A percentile compares a stretch with the other conserved stretches of the same genome.
Evolutionary conservation across 2,113 vertebrate genomes (phyloP).

Genomic region (Cariama cristata): DNA sequence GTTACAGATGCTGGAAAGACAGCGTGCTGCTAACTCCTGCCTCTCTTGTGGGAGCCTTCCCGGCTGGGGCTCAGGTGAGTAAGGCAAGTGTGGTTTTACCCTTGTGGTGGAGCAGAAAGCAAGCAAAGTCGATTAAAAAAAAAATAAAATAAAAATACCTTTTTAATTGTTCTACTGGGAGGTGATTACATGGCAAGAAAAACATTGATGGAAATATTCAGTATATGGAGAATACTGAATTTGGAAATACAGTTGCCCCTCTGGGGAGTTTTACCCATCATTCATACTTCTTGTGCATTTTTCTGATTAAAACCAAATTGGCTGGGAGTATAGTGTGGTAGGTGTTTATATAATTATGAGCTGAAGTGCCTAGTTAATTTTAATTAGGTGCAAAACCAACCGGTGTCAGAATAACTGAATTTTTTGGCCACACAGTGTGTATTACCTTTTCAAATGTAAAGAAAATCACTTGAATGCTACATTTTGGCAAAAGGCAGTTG

Average conservation of each 20-base stretch:
- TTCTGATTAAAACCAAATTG: slow-evolving; percentile 69
- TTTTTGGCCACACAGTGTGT: slow-evolving; percentile 21
- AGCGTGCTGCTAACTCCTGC: not conserved
- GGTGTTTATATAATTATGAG: slow-evolving; percentile 66
- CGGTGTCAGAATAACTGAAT: slow-evolving; percentile 15
- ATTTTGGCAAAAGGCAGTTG: not conserved
- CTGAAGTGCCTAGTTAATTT: slow-evolving; percentile 71
- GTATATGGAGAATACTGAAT: slow-evolving; percentile 52
- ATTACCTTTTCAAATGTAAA: slow-evolving; percentile 37
- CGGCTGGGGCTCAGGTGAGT: not conserved
- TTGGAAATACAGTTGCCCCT: slow-evolving; percentile 46
- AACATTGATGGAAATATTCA: slow-evolving; percentile 59
- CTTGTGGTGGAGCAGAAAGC: slow-evolving; percentile 21
- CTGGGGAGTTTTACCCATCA: slow-evolving; percentile 51
- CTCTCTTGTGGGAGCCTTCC: not conserved
- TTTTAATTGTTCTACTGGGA: slow-evolving; percentile 79
- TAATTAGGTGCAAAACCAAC: slow-evolving; percentile 71
- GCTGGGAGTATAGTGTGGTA: slow-evolving; percentile 39
- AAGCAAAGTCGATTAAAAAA: slow-evolving; percentile 2
- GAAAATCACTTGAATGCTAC: slow-evolving; percentile 13
- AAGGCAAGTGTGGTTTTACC: slow-evolving; percentile 3
- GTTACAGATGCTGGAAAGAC: slow-evolving; percentile 24
- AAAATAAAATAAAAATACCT: not conserved
- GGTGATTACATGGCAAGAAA: slow-evolving; percentile 71
- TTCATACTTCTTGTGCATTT: slow-evolving; percentile 54